phyloP scores from a whole-genome alignment of 1,140 invertebrate genomes.

The Hylyphantes graminicola region DNA sequence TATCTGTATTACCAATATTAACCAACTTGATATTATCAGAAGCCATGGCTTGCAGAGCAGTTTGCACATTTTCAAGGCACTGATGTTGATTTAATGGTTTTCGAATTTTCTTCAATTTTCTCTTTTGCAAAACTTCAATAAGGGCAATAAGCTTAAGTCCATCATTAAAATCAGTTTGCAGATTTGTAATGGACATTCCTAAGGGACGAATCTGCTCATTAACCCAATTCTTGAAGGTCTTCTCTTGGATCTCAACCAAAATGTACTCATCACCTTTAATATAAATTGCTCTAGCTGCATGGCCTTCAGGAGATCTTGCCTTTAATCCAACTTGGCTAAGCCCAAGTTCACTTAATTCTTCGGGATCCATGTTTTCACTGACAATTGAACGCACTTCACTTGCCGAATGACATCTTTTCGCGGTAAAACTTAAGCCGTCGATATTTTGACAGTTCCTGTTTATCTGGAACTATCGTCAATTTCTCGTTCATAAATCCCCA shows the following conservation, averaged over 20 bases:
- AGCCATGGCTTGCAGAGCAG: constrained; percentile 92
- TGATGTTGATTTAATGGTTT: constrained; percentile 94
- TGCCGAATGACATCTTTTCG: background rate
- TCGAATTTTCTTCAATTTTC: constrained; percentile 77
- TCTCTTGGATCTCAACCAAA: constrained; percentile 96
- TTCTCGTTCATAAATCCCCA: background rate
- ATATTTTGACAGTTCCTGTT: background rate
- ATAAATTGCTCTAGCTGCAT: constrained; percentile 90
- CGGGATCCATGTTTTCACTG: constrained; percentile 38
- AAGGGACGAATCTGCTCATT: constrained; percentile 84
- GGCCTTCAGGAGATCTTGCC: constrained; percentile 88
- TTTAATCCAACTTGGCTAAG: constrained; percentile 75
- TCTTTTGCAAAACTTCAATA: constrained; percentile 89
- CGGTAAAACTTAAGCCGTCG: background rate
- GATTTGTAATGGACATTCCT: constrained; percentile 76
- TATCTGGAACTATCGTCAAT: background rate
- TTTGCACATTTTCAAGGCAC: constrained; percentile 93
- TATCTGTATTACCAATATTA: constrained; percentile 97
- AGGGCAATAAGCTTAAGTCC: constrained; percentile 89
- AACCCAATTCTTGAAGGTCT: constrained; percentile 98
- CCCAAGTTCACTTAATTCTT: constrained; percentile 41
- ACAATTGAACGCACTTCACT: background rate
- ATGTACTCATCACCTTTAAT: constrained; percentile 93
- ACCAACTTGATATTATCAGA: constrained; percentile 97
- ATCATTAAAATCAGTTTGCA: constrained; percentile 87